Evolutionary conservation across 1,140 invertebrate genomes (phyloP).

Genomic region (Stegodyphus mimosarum): DNA sequence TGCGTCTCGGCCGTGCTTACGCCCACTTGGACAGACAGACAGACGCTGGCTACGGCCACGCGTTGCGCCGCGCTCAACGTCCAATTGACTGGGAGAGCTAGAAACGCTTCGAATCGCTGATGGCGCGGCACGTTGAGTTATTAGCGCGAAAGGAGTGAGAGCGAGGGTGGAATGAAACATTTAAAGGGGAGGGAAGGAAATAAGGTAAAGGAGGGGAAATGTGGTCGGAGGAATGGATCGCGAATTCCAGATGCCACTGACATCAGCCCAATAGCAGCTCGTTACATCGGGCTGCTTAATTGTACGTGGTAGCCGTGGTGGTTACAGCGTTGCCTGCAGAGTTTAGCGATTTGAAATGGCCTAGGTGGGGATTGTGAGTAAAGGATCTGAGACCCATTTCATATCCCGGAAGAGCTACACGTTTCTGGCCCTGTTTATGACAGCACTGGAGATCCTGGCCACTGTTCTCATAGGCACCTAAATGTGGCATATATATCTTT

Average conservation of each 20-base stretch:
- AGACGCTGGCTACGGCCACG: no score
- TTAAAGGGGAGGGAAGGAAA: not conserved
- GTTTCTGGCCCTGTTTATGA: slow-evolving; percentile 8
- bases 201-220: not conserved
- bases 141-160: slow-evolving; percentile 19
- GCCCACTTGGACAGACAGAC: no score
- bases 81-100: no score
- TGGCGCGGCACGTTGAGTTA: slow-evolving; percentile 21
- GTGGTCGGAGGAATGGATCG: not conserved
- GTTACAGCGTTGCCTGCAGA: slow-evolving; percentile 43
- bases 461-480: slow-evolving; percentile 3
- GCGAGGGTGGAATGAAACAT: slow-evolving; percentile 16
- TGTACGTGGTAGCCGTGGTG: slow-evolving; percentile 32
- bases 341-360: slow-evolving; percentile 11
- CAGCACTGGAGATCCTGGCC: slow-evolving; percentile 24
- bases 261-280: slow-evolving; percentile 46
- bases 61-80: no score
- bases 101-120: slow-evolving; percentile 14
- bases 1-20: not conserved
- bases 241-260: slow-evolving; percentile 45
- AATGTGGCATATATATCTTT: slow-evolving; percentile 17
- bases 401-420: not conserved
- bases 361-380: not conserved
- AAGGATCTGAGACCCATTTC: not conserved
- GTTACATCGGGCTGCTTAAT: slow-evolving; percentile 41